Evolutionary conservation across 64 coral and sea anemone genomes (phyloP).

Genomic region (Acropora yongei): DNA sequence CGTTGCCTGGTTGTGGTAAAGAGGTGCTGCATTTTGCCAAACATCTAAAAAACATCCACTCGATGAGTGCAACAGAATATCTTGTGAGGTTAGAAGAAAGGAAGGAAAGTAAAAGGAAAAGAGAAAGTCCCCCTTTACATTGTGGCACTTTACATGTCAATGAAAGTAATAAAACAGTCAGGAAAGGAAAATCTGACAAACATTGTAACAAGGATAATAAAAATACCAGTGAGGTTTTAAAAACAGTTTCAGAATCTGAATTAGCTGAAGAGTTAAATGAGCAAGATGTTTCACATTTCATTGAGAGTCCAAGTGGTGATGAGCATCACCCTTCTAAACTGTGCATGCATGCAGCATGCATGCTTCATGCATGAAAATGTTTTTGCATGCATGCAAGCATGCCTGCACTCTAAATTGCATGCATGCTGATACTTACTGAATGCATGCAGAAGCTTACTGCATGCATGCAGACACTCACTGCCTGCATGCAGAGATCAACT

Average conservation of each 20-base stretch:
- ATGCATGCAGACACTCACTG: too few relatives aligned
- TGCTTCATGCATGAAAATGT: too few relatives aligned
- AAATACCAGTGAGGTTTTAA: not conserved
- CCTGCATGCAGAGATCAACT: too few relatives aligned
- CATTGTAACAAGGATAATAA: not conserved
- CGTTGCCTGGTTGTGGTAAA: conserved; percentile 1
- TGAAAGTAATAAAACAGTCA: not conserved
- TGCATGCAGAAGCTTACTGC: too few relatives aligned
- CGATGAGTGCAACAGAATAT: not conserved
- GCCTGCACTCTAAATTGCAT: too few relatives aligned
- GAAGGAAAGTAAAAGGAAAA: not conserved
- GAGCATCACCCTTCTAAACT: not conserved
- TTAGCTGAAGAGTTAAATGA: too few relatives aligned
- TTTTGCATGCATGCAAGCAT: too few relatives aligned
- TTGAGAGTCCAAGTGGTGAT: too few relatives aligned
- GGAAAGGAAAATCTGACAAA: not conserved
- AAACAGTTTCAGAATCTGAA: not conserved
- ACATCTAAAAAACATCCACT: conserved; percentile 15
- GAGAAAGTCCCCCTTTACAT: not conserved
- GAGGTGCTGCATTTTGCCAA: not conserved
- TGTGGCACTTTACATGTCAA: not conserved
- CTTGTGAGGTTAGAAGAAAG: not conserved
- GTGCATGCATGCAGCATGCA: too few relatives aligned
- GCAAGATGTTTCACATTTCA: too few relatives aligned
- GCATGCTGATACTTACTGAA: too few relatives aligned